Percentiles rank a stretch among this genome's conserved stretches.
These are phyloP conservation scores for Clarias macrocephalus DNA, from an alignment of 2,113 vertebrate genomes.

Conservation along the genomic window DNA sequence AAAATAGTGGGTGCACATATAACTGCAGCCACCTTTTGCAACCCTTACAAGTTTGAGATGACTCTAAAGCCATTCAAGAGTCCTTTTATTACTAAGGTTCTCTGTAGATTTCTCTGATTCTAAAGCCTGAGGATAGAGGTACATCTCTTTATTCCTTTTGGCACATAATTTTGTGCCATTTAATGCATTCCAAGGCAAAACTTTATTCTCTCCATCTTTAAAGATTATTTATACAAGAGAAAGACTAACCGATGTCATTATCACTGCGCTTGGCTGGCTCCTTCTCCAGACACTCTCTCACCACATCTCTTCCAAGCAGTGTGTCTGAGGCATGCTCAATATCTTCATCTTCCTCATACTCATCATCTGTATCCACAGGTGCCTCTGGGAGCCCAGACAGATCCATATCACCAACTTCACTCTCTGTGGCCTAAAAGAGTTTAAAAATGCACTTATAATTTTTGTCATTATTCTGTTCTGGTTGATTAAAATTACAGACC, in stretches of 20 bases:
- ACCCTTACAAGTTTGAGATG: not conserved
- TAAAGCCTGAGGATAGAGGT: not conserved
- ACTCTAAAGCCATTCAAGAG: not conserved
- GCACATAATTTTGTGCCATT: not conserved
- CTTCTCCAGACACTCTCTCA: conserved; percentile 96
- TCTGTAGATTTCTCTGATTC: not conserved
- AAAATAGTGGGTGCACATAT: not conserved
- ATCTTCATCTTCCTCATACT: conserved; percentile 96
- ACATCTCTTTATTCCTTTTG: not conserved
- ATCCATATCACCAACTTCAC: conserved; percentile 94
- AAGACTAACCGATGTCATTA: conserved; percentile 86
- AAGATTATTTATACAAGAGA: not conserved
- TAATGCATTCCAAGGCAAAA: not conserved
- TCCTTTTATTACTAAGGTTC: not conserved
- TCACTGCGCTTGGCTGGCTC: conserved; percentile 92
- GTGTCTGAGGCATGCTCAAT: conserved; percentile 89
- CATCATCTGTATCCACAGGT: conserved; percentile 95
- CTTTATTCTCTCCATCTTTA: not conserved
- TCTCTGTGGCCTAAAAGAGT: conserved; percentile 87
- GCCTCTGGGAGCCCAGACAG: conserved; percentile 94
- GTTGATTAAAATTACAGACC: not conserved
- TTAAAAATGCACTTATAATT: not conserved
- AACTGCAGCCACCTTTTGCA: not conserved
- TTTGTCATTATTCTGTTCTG: not conserved
- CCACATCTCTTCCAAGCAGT: conserved; percentile 86